Percentiles rank a stretch among this genome's conserved stretches.
These are phyloP conservation scores for Nasonia vitripennis DNA, from an alignment of 1,140 invertebrate genomes.

Conservation along the genomic window DNA sequence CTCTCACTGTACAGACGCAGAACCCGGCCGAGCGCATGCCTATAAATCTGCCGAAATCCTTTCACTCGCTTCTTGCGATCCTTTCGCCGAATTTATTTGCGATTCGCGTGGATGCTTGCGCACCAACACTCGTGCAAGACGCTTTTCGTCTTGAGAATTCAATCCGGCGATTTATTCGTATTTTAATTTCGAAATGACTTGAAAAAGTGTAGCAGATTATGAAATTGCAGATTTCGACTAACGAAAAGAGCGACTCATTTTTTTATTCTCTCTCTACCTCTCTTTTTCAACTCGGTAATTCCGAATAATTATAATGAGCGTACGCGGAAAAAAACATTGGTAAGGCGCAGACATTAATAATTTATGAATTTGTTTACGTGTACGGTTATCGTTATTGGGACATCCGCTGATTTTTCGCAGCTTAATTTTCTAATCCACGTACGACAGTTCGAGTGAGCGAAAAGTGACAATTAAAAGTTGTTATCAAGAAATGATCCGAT, in stretches of 20 bases:
- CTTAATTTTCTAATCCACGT: no score
- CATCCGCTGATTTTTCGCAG: no score
- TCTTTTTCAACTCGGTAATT: background rate
- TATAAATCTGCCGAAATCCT: conserved; percentile 37
- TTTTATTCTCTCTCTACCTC: background rate
- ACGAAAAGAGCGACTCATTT: background rate
- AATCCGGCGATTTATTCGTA: conserved; percentile 10
- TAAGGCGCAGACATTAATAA: background rate
- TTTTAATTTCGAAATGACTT: background rate
- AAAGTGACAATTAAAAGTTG: no score
- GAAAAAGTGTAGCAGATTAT: conserved; percentile 15
- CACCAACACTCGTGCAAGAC: background rate
- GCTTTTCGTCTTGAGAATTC: background rate
- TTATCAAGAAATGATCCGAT: no score
- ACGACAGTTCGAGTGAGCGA: no score
- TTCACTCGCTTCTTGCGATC: background rate
- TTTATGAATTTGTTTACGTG: background rate
- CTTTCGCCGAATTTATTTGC: conserved; percentile 40
- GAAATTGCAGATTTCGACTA: conserved; percentile 26
- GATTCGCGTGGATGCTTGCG: background rate
- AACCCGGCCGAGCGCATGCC: background rate
- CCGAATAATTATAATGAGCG: background rate
- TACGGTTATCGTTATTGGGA: background rate
- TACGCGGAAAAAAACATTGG: background rate
- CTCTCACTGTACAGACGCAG: no score